Base-by-base conservation (phyloP, 2,797 vertebrate species). In the Sebastes cheni region DNA sequence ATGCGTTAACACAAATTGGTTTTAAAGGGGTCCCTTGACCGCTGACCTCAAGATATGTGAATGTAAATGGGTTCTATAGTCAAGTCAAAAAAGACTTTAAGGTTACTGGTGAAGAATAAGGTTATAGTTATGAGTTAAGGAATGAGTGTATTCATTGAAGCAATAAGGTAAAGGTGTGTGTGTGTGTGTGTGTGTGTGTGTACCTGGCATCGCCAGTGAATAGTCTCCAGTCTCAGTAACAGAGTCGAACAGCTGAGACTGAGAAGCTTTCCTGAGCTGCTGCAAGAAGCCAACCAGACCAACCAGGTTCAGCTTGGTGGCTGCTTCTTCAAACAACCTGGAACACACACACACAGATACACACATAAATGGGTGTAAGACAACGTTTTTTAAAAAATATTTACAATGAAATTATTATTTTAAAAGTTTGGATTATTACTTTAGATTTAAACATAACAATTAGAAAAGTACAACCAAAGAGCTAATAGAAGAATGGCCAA, bases 311-410 rank as follows among this genome's bases (percentile, higher is more conserved):
- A 99, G 90, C 86, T 99, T 98, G 56, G 95, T 96, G 4, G 97
- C 95, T 11, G 98, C 97, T 52, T 99, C 98, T 91, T 99, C 98
- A 91, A 99, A 99, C 68, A 99, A 93, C 92, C 98, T 99, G 92
- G 3, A 78, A 86, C 50, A 80, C 68, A 87, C 58, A 79, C 54
- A 68, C 61, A 29, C 29, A 29, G 29, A 30, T 30, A 67, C 42
- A 69, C 68, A 46, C 65, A 82, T 22, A 72, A 50, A 54, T 5
- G 42, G 42, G 42, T 46, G 42, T 46, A 46, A 46, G 42, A 46
- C 42, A 46, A 46, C 0, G 6, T 46, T 46, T 42, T 42, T 42
- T 6, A 0, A 6, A 16, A 42, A 16, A 16, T 42, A 42, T 42
- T 42, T 42, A 42, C 39, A 42, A 42, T 42, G 39, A 42, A 42